Conservation (phyloP, 2,113 vertebrate genomes). For the Ceyx melanurus region DNA sequence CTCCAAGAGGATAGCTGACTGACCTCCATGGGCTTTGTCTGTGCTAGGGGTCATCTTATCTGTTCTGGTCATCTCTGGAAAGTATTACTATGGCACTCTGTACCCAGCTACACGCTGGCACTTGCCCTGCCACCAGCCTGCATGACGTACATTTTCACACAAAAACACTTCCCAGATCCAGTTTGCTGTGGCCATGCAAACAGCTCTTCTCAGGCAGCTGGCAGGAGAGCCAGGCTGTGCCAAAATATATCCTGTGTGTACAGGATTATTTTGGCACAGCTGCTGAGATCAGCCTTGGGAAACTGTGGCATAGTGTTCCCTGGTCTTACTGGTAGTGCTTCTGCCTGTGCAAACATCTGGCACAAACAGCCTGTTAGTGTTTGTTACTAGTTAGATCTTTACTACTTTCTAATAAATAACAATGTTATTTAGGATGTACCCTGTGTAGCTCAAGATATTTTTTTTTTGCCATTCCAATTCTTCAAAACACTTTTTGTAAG, state of each 20-base stretch:
- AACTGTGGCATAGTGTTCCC: background rate
- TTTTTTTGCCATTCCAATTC: background rate
- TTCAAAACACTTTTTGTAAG: background rate
- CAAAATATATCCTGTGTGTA: background rate
- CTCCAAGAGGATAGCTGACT: background rate
- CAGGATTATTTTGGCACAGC: background rate
- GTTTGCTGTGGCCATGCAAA: background rate
- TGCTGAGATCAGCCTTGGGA: background rate
- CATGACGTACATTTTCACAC: accelerated
- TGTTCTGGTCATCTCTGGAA: background rate
- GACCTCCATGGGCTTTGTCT: background rate
- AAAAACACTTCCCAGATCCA: accelerated
- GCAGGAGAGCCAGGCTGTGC: background rate
- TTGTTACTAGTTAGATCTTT: background rate
- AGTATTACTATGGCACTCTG: background rate
- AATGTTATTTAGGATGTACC: background rate
- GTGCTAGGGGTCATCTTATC: background rate
- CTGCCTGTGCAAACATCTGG: background rate
- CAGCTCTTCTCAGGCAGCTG: background rate
- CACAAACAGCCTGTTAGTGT: background rate
- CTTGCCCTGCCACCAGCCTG: background rate
- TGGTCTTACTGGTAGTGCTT: background rate
- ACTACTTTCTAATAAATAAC: background rate
- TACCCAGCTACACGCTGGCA: background rate
- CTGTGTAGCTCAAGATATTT: background rate